Evolutionary conservation across 35 echinoderm and acorn worm species (phyloP), one percentile per base, ranked within the genome.

Genomic region (Patiria miniata): DNA sequence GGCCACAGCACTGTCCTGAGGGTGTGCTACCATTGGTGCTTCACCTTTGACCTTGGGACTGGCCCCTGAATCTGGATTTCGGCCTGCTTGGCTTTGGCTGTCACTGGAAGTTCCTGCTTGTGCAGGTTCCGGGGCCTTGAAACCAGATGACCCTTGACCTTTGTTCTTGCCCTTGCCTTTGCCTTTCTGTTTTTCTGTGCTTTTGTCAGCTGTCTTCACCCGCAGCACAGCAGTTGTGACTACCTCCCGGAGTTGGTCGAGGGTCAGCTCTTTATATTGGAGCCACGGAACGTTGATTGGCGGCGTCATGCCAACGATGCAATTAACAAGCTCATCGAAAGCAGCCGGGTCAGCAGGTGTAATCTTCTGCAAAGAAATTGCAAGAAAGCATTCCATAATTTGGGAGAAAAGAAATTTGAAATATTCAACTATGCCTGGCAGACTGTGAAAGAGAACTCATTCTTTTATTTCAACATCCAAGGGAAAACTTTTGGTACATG

Each of bases 201-300:
- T 61, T 19, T 37, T 28, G 33, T 68, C 37, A 21, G 19, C 54
- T 14, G 28, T 38, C 78, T 81, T 60, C 22, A 2, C 17, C 37
- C 73, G 52, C n/a, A 87, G 65, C 33, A 86, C n/a, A 10, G 22
- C 40, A 7, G 22, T 86, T 21, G 85, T 54, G 28, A 79, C 23
- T 8, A 38, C 47, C 47, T 53, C 39, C 16, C 38, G 44, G 28
- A 87, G 68, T n/a, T 87, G 65, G 23, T 87, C 40, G 1, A n/a
- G 65, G 30, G 65, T 39, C 1, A 51, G 50, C 34, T 79, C 23
- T 60, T 79, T 78, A 1, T 78, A 51, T 14, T 78, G 44, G 33
- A 87, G 40, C 85, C 85, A 87, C 2, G 85, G 85, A 55, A 87
- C 28, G 28, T 79, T n/a, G 23, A 87, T 78, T 5, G 23, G 14